Percentiles rank a stretch among this genome's conserved stretches.
Conservation (phyloP, 2,888 invertebrate species). For the Diarsia rubi region DNA sequence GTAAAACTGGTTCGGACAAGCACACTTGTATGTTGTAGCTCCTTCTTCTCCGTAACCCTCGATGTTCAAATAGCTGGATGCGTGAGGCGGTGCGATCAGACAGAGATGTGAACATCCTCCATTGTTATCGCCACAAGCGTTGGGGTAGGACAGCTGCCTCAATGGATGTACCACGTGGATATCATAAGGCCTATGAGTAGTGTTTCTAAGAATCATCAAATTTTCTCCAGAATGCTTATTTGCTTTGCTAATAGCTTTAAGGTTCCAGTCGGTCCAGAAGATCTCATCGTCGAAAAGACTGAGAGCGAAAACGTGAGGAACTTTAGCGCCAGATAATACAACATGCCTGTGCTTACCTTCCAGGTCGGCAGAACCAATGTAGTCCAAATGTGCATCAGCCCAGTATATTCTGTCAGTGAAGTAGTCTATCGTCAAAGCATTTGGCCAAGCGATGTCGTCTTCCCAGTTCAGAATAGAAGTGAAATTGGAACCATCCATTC, state of each 20-base stretch:
- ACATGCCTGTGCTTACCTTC: conserved; percentile 97
- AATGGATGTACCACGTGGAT: conserved; percentile 97
- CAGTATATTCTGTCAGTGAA: conserved; percentile 98
- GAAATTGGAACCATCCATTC: conserved; percentile 98
- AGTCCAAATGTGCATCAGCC: conserved; percentile 99
- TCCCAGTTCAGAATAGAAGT: conserved; percentile 97
- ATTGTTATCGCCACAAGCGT: conserved; percentile 98
- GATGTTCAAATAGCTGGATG: conserved; percentile 94
- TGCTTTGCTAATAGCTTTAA: conserved; percentile 97
- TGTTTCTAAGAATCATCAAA: conserved; percentile 94
- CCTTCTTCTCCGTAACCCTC: conserved; percentile 96
- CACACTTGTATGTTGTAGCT: conserved; percentile 95
- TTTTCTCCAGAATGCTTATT: conserved; percentile 97
- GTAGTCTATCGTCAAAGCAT: conserved; percentile 98
- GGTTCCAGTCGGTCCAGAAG: conserved; percentile 99
- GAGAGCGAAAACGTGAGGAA: conserved; percentile 99
- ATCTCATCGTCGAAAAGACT: conserved; percentile 97
- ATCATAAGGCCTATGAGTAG: conserved; percentile 98
- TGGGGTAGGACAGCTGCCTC: conserved; percentile 95
- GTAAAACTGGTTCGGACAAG: conserved; percentile 98
- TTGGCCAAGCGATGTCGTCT: conserved; percentile 99
- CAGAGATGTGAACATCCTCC: conserved; percentile 99
- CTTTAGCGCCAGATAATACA: conserved; percentile 94
- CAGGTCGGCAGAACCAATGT: conserved; percentile 98
- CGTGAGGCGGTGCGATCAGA: conserved; percentile 95